Evolutionary conservation across 2,888 invertebrate genomes (phyloP), one percentile per base, ranked within the genome.

Genomic region (Beris chalybata): DNA sequence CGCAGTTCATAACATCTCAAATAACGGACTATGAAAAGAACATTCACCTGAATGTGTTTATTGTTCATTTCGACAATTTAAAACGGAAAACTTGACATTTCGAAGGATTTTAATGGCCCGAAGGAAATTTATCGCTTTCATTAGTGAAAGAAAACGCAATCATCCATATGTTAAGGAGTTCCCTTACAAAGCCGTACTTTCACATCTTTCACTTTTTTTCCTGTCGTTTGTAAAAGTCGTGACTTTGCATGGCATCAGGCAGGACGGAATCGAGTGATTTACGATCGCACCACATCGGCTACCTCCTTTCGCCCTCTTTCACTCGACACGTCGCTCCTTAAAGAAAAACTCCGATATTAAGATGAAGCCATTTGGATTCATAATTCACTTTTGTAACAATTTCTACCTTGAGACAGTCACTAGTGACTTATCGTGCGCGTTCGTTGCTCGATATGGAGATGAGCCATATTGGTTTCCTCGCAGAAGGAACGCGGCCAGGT

Each of bases 91-190:
- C 38, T 50, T 50, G 61, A 61, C 61, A 52, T 61, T 61, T 59
- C 15, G 32, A 15, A 52, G n/a, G 61, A 47, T 50, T 52, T 15
- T 15, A 32, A 50, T 50, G n/a, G 29, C 38, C 38, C 30, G 12
- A 12, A 13, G 13, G 11, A 15, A 61, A 61, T 61, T 61, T 61
- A 61, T 29, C 32, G 38, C 61, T 61, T 61, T 61, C 61, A 61
- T 61, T 61, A 61, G 50, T 50, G 52, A 61, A 52, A 61, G 61
- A 50, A 61, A 61, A 61, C 29, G 50, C 61, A 61, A 38, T 50
- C 61, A 52, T 32, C 61, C 61, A 61, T 61, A 32, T 61, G 61
- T 43, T 61, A 11, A 50, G n/a, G 61, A 50, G 32, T 59, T 59
- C 15, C 61, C 52, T 52, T 47, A 50, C 47, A 47, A 29, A 52